phyloP scores from a whole-genome alignment of 23 tunicate species.

The Clavelina lepadiformis region DNA sequence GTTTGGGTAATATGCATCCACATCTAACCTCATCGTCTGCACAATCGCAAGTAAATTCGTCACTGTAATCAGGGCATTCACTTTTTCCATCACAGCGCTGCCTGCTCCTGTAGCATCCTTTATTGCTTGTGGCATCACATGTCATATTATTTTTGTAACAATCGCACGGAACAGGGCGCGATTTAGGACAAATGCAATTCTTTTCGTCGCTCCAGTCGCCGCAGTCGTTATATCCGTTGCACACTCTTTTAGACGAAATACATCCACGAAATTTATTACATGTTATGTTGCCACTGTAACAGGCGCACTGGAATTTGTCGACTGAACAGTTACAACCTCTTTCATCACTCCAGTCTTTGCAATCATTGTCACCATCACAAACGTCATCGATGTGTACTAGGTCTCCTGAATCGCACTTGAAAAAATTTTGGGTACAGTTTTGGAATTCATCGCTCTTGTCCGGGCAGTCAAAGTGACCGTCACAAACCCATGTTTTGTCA shows the following conservation, averaged over 20 bases:
- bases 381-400: not conserved
- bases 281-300: not conserved
- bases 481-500: not conserved
- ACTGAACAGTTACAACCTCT: not conserved
- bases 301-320: not conserved
- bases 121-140: not conserved
- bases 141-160: not conserved
- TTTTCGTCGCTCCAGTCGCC: constrained; percentile 3
- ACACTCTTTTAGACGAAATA: not conserved
- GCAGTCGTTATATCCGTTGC: not conserved
- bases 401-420: not conserved
- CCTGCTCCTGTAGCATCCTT: not conserved
- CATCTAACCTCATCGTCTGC: not conserved
- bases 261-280: not conserved
- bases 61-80: not conserved
- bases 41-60: not conserved
- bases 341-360: constrained; percentile 18
- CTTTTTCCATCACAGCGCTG: not conserved
- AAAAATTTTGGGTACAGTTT: not conserved
- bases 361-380: constrained; percentile 3
- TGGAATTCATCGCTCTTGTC: constrained; percentile 7
- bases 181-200: not conserved
- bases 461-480: not conserved
- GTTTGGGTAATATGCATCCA: not conserved
- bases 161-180: not conserved